A percentile compares a stretch with the other conserved stretches of the same genome.
These are phyloP conservation scores for Hemiscyllium ocellatum DNA, from an alignment of 2,113 vertebrate genomes.

Conservation along the genomic window DNA sequence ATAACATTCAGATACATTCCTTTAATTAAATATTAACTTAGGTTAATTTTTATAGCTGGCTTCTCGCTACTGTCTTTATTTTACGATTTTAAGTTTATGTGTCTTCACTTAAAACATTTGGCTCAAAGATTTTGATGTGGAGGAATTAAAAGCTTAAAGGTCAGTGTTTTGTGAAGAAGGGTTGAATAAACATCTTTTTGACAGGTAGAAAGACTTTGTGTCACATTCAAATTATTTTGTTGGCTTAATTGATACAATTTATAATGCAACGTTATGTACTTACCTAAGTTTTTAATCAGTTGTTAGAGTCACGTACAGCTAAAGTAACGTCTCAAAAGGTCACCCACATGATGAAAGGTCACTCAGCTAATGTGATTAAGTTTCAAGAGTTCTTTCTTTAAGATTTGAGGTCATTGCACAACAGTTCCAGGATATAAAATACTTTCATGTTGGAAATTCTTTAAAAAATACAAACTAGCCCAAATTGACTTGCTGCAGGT, in stretches of 20 bases:
- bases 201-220: background rate
- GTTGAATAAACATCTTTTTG: background rate
- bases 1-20: slow-evolving; percentile 12
- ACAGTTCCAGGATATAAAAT: background rate
- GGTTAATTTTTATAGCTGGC: background rate
- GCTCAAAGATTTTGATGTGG: background rate
- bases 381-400: background rate
- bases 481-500: background rate
- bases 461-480: background rate
- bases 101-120: background rate
- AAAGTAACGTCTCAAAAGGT: background rate
- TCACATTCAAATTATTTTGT: background rate
- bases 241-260: background rate
- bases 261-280: background rate
- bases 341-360: background rate
- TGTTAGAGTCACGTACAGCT: background rate
- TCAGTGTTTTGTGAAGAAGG: background rate
- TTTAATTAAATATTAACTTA: slow-evolving; percentile 31
- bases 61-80: background rate
- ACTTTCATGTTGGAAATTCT: background rate
- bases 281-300: background rate
- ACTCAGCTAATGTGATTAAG: background rate
- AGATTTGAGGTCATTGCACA: no score
- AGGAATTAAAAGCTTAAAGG: background rate
- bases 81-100: background rate